phyloP scores from a whole-genome alignment of 2,888 invertebrate species.

The Microdon myrmicae region DNA sequence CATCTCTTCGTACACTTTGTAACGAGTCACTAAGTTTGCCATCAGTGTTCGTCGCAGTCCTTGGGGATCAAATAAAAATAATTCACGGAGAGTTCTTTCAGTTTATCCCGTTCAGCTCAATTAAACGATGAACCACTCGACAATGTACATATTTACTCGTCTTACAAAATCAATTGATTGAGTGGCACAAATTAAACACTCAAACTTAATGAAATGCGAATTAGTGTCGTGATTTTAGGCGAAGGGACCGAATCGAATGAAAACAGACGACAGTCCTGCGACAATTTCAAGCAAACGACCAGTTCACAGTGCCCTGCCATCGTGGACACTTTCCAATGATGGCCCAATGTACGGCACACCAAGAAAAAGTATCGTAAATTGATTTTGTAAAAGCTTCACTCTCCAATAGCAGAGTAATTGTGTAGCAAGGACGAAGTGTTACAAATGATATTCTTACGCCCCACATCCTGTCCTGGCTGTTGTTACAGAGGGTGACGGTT shows the following conservation, averaged over 20 bases:
- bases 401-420: constrained; percentile 37
- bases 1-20: no score
- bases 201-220: constrained; percentile 40
- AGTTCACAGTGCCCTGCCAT: constrained; percentile 15
- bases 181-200: constrained; percentile 43
- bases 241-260: constrained; percentile 21
- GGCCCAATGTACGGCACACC: constrained; percentile 13
- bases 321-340: constrained; percentile 2
- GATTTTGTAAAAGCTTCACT: constrained; percentile 23
- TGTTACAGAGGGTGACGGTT: no score
- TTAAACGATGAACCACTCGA: constrained; percentile 2
- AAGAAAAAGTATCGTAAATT: constrained; percentile 30
- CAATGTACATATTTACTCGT: constrained; percentile 10
- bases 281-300: constrained; percentile 43
- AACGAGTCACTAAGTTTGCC: no score
- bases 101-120: no score
- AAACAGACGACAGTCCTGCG: constrained; percentile 42
- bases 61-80: no score
- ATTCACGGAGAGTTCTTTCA: no score
- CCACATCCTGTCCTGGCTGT: constrained; percentile 11
- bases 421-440: constrained; percentile 45
- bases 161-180: constrained; percentile 27
- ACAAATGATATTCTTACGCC: constrained; percentile 32
- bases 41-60: no score
- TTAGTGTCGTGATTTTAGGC: constrained; percentile 33